Base-by-base conservation (phyloP, 2,888 invertebrate genomes). In the Folsomia candida region DNA sequence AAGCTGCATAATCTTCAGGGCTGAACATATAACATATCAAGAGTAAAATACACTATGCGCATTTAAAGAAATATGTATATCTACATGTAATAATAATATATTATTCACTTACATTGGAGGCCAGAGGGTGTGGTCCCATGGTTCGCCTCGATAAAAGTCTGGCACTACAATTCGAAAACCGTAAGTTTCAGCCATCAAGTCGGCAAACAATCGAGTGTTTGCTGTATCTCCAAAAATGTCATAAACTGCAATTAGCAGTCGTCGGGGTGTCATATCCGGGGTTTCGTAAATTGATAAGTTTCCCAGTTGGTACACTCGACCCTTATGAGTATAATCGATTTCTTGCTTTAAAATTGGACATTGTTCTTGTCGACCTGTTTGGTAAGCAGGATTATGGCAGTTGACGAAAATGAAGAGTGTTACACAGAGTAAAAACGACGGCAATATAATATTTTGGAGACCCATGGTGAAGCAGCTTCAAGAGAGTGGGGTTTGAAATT, bases 251-350 rank as follows among this genome's bases (percentile, higher is more conserved):
- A 78, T 76, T 9, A 78, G 67, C 1, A 77, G 14, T 4, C 74
- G 59, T 2, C 67, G 70, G 1, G 69, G 26, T 0, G 69, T 68
- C 29, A 67, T 51, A 58, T 74, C 67, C 20, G 57, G 57, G 1
- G 74, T 73, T 25, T 75, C 76, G 67, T 78, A 78, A 14, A 78
- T 71, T 0, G 67, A 63, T 27, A 77, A 24, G 26, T 76, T 73
- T 54, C 68, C 73, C 14, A 75, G 59, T 18, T 61, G 22, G 27
- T 66, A 71, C 3, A 62, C 69, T 9, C 18, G 37, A 4, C 79
- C 79, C 0, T 62, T 65, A 9, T 75, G 73, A 9, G 66, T 64
- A 37, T 79, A 78, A 59, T 76, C 71, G 11, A 11, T n/a, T n/a
- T n/a, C n/a, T n/a, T n/a, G n/a, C n/a, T n/a, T n/a, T n/a, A n/a